These are phyloP conservation scores for Suncus etruscus DNA, from an alignment of 2,113 vertebrate species.

Conservation along the genomic window DNA sequence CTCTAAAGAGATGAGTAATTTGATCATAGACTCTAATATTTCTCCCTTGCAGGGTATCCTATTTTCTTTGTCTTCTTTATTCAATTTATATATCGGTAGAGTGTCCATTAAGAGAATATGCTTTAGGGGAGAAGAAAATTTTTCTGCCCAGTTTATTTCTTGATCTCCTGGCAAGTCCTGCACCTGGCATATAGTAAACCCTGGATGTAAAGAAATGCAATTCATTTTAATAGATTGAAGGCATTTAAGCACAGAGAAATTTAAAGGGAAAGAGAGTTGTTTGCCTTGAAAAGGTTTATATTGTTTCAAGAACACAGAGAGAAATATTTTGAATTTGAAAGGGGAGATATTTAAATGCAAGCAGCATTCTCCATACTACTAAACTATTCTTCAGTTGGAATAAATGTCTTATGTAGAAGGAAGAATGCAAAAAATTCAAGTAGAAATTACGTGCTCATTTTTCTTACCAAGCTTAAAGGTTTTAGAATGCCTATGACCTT, in stretches of 20 bases:
- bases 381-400: neutral
- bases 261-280: neutral
- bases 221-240: neutral
- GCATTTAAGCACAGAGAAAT: neutral
- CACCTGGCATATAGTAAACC: neutral
- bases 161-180: neutral
- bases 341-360: neutral
- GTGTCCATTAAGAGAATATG: neutral
- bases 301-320: slow-evolving; percentile 20
- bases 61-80: neutral
- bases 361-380: neutral
- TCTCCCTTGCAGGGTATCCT: neutral
- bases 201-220: neutral
- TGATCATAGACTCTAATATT: neutral
- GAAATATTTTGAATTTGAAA: slow-evolving; percentile 26
- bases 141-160: neutral
- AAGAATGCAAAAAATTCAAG: neutral
- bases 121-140: neutral
- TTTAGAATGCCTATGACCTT: neutral
- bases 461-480: neutral
- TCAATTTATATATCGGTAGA: neutral
- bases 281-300: neutral
- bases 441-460: neutral
- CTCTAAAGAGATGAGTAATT: neutral
- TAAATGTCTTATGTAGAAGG: neutral